Conservation (phyloP, 2,113 vertebrate genomes). For the Nothoprocta pentlandii region DNA sequence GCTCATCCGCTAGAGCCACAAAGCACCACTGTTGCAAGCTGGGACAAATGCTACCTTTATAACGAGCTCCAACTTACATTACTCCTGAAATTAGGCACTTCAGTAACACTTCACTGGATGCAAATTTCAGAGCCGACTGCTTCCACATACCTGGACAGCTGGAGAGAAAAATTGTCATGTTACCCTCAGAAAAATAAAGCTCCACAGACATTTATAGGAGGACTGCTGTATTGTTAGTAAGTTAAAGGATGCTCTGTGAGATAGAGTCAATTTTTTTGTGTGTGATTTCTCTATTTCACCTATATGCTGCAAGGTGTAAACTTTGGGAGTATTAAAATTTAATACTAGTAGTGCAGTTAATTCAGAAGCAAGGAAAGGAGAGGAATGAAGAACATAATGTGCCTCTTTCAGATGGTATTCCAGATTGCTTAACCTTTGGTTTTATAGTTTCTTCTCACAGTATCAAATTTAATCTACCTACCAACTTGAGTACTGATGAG, state of each 20-base stretch:
- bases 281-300: neutral
- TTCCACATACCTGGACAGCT: neutral
- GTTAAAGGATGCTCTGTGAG: neutral
- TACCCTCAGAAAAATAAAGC: neutral
- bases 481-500: neutral
- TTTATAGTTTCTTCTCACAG: neutral
- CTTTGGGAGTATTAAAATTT: neutral
- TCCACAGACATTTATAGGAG: neutral
- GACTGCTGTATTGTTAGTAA: neutral
- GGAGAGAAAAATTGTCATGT: neutral
- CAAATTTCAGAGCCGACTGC: neutral
- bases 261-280: neutral
- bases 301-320: neutral
- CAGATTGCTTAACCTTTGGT: neutral
- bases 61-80: neutral
- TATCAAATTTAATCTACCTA: neutral
- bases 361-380: neutral
- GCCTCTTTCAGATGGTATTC: neutral
- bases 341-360: neutral
- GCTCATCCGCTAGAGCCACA: constrained; percentile 5
- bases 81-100: neutral
- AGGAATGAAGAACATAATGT: neutral
- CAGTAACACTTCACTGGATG: neutral
- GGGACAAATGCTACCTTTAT: neutral
- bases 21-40: neutral